Conservation (phyloP, 2,113 vertebrate species). For the Probosciger aterrimus region DNA sequence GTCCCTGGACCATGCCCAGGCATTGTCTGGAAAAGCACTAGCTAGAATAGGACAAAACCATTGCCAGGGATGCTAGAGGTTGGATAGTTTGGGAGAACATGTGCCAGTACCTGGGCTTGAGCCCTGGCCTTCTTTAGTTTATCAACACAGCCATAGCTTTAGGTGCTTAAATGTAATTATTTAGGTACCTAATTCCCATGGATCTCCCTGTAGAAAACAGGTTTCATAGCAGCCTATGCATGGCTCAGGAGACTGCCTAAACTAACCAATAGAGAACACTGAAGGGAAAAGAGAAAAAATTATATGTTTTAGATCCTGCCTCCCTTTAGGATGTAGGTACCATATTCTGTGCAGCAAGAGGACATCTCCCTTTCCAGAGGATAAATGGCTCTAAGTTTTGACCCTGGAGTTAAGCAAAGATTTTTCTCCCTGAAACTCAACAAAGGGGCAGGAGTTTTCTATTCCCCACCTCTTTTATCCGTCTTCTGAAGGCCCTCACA, state of each 20-base stretch:
- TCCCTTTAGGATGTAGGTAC: neutral
- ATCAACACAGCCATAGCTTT: conserved; percentile 10
- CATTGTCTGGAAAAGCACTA: conserved; percentile 52
- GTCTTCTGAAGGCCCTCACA: neutral
- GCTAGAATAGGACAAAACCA: conserved; percentile 51
- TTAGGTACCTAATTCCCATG: neutral
- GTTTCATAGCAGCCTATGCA: neutral
- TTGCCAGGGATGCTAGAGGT: conserved; percentile 2
- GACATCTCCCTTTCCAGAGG: neutral
- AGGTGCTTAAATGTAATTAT: neutral
- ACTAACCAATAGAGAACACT: neutral
- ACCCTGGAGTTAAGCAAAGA: neutral
- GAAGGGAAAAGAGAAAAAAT: neutral
- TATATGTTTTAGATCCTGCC: neutral
- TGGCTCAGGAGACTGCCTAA: neutral
- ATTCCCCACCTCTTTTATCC: neutral
- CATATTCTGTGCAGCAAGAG: neutral
- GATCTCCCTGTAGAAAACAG: neutral
- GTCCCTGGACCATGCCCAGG: conserved; percentile 16
- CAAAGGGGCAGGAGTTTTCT: neutral
- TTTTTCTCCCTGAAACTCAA: neutral
- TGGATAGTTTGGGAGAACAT: neutral
- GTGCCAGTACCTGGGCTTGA: conserved; percentile 23
- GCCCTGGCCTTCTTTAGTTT: neutral
- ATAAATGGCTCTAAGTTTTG: neutral